Percentiles rank a stretch among this genome's conserved stretches.
These are phyloP conservation scores for Ascaphus truei DNA, from an alignment of 2,113 vertebrate species.

Conservation along the genomic window DNA sequence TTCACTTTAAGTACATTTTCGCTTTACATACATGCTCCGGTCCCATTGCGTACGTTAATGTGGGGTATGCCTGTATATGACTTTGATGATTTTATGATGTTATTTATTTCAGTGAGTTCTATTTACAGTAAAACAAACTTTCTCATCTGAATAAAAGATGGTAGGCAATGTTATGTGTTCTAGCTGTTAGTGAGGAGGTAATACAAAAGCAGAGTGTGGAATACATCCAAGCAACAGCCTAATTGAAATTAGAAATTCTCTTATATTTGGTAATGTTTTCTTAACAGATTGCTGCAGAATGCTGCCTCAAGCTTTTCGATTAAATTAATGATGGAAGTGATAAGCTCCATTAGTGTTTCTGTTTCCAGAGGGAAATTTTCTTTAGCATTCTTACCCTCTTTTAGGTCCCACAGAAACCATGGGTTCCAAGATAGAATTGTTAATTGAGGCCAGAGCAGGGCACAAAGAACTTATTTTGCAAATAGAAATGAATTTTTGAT, in stretches of 20 bases:
- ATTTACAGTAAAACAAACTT: too few relatives aligned
- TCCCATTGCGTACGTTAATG: too few relatives aligned
- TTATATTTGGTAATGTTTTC: slow-evolving; percentile 78
- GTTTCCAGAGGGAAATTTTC: slow-evolving; percentile 69
- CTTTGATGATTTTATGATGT: too few relatives aligned
- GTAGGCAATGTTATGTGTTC: too few relatives aligned
- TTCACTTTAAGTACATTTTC: too few relatives aligned
- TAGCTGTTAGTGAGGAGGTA: too few relatives aligned
- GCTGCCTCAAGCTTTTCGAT: slow-evolving; percentile 62
- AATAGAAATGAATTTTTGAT: slow-evolving; percentile 64
- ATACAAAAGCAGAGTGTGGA: too few relatives aligned
- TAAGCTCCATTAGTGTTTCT: slow-evolving; percentile 70
- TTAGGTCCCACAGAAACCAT: slow-evolving; percentile 44
- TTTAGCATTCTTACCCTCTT: slow-evolving; percentile 30
- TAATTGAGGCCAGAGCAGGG: slow-evolving; percentile 49
- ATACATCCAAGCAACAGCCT: slow-evolving; percentile 34
- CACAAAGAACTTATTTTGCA: slow-evolving; percentile 57
- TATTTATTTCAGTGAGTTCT: too few relatives aligned
- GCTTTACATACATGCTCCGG: too few relatives aligned
- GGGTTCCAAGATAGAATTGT: slow-evolving; percentile 52
- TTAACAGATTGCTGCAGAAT: slow-evolving; percentile 62
- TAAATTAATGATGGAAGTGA: slow-evolving; percentile 79
- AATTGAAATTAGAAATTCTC: slow-evolving; percentile 72
- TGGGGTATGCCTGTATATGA: too few relatives aligned
- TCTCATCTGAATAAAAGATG: too few relatives aligned